Evolutionary conservation across 2,888 invertebrate species (phyloP).

Genomic region (Melipona bicolor): DNA sequence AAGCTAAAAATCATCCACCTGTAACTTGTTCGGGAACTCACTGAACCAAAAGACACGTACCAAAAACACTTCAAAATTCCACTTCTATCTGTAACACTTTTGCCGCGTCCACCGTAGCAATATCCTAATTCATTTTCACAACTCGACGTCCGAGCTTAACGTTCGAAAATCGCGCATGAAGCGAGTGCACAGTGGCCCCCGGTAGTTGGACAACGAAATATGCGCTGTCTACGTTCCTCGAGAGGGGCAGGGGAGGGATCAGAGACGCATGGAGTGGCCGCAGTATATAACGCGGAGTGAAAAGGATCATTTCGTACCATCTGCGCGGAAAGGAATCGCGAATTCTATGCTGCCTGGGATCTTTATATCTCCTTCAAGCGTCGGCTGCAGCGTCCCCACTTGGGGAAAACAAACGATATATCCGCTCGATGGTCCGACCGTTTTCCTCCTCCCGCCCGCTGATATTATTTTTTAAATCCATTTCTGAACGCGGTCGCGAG

Average conservation of each 20-base stretch:
- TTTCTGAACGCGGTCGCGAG: conserved; percentile 15
- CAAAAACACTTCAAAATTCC: too few relatives aligned
- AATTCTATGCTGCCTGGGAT: conserved; percentile 65
- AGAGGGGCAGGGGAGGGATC: neutral
- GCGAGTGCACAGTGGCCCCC: conserved; percentile 5
- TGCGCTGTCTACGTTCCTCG: conserved; percentile 50
- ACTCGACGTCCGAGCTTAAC: neutral
- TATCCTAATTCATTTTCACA: neutral
- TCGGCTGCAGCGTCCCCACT: conserved; percentile 64
- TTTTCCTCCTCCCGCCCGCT: neutral
- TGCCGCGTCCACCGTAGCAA: neutral
- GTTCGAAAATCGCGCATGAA: neutral
- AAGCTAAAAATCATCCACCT: too few relatives aligned
- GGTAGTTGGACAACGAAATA: conserved; percentile 64
- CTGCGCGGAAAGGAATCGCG: conserved; percentile 68
- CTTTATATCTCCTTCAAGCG: conserved; percentile 72
- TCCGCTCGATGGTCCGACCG: conserved; percentile 35
- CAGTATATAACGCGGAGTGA: conserved; percentile 65
- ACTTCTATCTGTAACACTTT: too few relatives aligned
- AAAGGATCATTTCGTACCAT: conserved; percentile 70
- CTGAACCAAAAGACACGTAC: too few relatives aligned
- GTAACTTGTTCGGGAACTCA: too few relatives aligned
- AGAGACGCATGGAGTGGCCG: conserved; percentile 45
- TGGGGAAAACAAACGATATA: conserved; percentile 68
- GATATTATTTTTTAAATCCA: conserved; percentile 62